A percentile compares a stretch with the other conserved stretches of the same genome.
Evolutionary conservation across 2,888 invertebrate species (phyloP).

Genomic region (Urechis unicinctus): DNA sequence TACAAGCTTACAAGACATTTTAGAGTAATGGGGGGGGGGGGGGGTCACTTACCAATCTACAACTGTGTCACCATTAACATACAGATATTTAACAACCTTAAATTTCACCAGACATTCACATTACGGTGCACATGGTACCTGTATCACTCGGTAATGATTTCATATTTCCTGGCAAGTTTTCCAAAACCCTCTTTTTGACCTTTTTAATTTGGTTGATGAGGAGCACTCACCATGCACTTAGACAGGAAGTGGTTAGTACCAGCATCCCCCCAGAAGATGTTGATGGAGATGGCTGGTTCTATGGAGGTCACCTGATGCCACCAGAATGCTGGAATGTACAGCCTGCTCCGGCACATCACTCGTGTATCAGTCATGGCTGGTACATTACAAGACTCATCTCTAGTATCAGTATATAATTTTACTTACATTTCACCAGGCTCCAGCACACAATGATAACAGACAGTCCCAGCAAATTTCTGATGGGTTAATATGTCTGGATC

Average conservation of each 20-base stretch:
- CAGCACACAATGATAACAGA: constrained; percentile 21
- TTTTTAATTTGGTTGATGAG: neutral
- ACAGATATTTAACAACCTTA: too few relatives aligned
- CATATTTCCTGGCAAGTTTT: too few relatives aligned
- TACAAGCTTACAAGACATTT: too few relatives aligned
- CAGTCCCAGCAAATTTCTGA: constrained; percentile 17
- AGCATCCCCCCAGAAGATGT: constrained; percentile 27
- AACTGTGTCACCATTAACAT: too few relatives aligned
- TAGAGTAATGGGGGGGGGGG: too few relatives aligned
- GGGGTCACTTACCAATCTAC: too few relatives aligned
- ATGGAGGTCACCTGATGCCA: constrained; percentile 28
- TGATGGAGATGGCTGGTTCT: constrained; percentile 23
- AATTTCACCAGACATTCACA: too few relatives aligned
- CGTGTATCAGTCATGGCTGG: too few relatives aligned
- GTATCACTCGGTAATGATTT: too few relatives aligned
- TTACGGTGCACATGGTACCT: too few relatives aligned
- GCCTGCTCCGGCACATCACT: constrained; percentile 11
- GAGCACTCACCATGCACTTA: constrained; percentile 22
- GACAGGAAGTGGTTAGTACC: constrained; percentile 21
- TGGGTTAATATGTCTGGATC: constrained; percentile 17
- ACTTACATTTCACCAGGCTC: constrained; percentile 25
- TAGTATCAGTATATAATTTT: too few relatives aligned
- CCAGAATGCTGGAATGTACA: constrained; percentile 30
- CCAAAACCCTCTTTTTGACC: neutral
- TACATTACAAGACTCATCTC: too few relatives aligned